A percentile compares a stretch with the other conserved stretches of the same genome.
Conservation (phyloP, 2,888 invertebrate species). For the Muschampia plurimacula region DNA sequence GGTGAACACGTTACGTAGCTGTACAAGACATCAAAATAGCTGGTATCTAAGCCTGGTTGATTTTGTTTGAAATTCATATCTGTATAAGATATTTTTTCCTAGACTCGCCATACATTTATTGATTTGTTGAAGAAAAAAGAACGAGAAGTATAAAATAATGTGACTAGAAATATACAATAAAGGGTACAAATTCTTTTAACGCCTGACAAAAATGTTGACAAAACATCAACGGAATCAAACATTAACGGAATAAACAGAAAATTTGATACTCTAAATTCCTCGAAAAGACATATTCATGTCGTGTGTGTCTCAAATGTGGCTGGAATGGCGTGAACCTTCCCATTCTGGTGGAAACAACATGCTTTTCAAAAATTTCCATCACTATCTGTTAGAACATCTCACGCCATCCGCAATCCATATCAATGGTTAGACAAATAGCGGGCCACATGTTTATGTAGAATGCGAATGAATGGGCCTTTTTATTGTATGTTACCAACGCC, state of each 20-base stretch:
- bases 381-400: slow-evolving; percentile 48
- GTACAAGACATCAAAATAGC: neutral
- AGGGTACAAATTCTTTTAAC: neutral
- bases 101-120: neutral
- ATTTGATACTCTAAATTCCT: slow-evolving; percentile 5
- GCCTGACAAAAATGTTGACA: slow-evolving; percentile 2
- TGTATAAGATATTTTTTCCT: too few species aligned
- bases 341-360: slow-evolving; percentile 49
- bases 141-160: too few species aligned
- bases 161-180: neutral
- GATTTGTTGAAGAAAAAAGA: too few species aligned
- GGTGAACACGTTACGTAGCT: neutral
- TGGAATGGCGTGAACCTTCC: slow-evolving; percentile 51
- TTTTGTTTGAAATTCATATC: neutral
- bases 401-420: slow-evolving; percentile 46
- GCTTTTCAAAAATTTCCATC: slow-evolving; percentile 51
- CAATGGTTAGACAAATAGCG: slow-evolving; percentile 41
- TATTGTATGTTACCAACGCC: slow-evolving; percentile 31
- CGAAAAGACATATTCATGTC: slow-evolving; percentile 23
- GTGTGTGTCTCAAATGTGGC: slow-evolving; percentile 39
- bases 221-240: neutral
- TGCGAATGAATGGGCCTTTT: slow-evolving; percentile 8
- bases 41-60: neutral
- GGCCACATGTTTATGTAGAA: slow-evolving; percentile 17
- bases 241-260: slow-evolving; percentile 8